Evolutionary conservation across 2,113 vertebrate genomes (phyloP), one percentile per base, ranked within the genome.

Genomic region (Parotia lawesii): DNA sequence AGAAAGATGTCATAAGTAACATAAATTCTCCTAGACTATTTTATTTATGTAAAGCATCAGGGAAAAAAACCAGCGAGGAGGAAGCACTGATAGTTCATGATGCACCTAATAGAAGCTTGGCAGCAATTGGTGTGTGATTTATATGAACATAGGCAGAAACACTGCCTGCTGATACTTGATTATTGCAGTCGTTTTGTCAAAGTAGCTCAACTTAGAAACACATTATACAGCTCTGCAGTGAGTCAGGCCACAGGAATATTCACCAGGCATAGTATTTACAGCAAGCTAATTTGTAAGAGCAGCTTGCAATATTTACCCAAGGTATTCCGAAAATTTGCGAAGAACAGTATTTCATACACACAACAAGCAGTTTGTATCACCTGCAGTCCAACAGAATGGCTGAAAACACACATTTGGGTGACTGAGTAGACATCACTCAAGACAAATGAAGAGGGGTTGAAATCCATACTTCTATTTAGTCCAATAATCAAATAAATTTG

Each of bases 101-200:
- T 62, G 67, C 42, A 92, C 56, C 58, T 86, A 92, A 83, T 25
- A 74, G 71, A 92, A 17, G 15, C 79, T 85, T 92, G 95, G 92
- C 94, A 95, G 92, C 88, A 92, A 95, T 80, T 77, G 83, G 75
- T 84, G 35, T 78, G 75, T 96, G 95, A 96, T 96, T 96, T 96
- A 93, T 94, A 76, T 14, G 51, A 93, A 85, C 85, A 76, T 2
- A 77, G 67, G 72, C 75, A 93, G 72, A 94, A 87, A 78, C 79
- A 90, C 64, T 95, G 85, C 92, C 95, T 96, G 92, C 92, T 96
- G 94, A 92, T 94, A 76, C 38, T 80, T 90, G 90, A 93, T 94
- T 96, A 95, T 86, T 95, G 71, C 82, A 87, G 90, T 83, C 60
- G 0, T 92, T 96, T 92, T 93, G 79, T 95, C 92, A 90, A 91